Conservation (phyloP, 2,888 invertebrate species). For the Myopa testacea region DNA sequence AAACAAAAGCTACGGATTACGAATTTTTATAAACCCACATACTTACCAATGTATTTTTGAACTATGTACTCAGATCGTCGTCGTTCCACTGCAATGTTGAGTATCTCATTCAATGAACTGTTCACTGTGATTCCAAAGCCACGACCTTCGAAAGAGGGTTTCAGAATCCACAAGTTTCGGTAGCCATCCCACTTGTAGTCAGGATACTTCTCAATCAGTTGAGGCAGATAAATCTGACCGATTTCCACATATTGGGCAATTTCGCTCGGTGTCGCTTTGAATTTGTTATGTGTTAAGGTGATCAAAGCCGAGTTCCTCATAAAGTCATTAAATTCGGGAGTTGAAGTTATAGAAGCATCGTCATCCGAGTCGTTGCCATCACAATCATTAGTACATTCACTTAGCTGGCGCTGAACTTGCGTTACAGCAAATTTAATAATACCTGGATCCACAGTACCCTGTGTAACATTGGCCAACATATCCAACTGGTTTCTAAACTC, state of each 20-base stretch:
- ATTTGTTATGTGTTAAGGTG: neutral
- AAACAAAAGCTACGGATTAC: too few species aligned
- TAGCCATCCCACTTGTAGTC: conserved; percentile 80
- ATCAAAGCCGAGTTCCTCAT: neutral
- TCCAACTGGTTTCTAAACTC: conserved; percentile 45
- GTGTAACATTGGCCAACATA: conserved; percentile 68
- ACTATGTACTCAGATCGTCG: conserved; percentile 78
- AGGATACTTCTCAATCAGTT: conserved; percentile 73
- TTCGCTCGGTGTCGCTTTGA: conserved; percentile 2
- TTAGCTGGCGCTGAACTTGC: conserved; percentile 51
- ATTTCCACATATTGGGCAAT: neutral
- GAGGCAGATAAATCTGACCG: conserved; percentile 68
- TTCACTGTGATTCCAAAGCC: conserved; percentile 87
- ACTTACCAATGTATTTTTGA: conserved; percentile 89
- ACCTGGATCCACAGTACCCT: conserved; percentile 68
- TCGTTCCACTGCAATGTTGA: conserved; percentile 73
- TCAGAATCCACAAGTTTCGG: conserved; percentile 90
- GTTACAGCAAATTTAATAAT: conserved; percentile 50
- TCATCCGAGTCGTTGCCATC: neutral
- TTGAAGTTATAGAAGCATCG: conserved; percentile 10
- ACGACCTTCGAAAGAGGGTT: conserved; percentile 84
- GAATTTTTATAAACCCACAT: neutral
- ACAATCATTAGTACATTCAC: conserved; percentile 24
- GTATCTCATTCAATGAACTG: conserved; percentile 79
- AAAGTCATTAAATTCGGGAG: neutral